Evolutionary conservation across 2,113 vertebrate genomes (phyloP).

Genomic region (Mustela lutreola): DNA sequence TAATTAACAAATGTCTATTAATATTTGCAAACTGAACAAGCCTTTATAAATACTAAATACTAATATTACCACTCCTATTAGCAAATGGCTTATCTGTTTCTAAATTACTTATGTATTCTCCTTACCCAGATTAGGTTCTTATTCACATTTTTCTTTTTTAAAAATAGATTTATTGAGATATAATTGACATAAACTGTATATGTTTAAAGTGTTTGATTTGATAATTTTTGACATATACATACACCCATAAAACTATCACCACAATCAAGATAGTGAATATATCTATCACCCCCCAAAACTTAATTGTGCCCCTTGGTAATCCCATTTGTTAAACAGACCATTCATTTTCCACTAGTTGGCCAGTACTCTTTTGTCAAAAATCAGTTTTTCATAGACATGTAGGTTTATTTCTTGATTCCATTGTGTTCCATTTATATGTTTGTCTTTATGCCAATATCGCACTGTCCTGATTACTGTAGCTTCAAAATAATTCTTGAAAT

Average conservation of each 20-base stretch:
- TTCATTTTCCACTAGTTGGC: background rate
- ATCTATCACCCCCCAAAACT: background rate
- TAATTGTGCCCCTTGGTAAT: background rate
- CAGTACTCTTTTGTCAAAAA: background rate
- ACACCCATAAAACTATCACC: background rate
- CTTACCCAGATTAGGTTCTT: background rate
- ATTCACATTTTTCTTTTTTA: background rate
- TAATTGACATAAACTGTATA: background rate
- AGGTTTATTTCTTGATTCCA: background rate
- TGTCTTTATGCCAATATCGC: background rate
- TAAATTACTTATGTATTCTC: constrained; percentile 16
- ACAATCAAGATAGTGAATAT: background rate
- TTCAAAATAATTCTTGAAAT: background rate
- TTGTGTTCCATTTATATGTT: background rate
- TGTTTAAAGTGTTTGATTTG: background rate
- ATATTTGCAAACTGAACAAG: constrained; percentile 42
- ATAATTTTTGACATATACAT: background rate
- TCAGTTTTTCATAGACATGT: background rate
- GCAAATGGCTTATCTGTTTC: background rate
- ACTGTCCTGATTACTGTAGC: background rate
- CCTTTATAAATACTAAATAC: background rate
- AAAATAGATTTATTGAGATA: background rate
- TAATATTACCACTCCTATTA: background rate
- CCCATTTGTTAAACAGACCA: background rate
- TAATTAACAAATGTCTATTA: constrained; percentile 43